Evolutionary conservation across 2,888 invertebrate genomes (phyloP), one percentile per base, ranked within the genome.

Genomic region (Platycheirus rosarum): DNA sequence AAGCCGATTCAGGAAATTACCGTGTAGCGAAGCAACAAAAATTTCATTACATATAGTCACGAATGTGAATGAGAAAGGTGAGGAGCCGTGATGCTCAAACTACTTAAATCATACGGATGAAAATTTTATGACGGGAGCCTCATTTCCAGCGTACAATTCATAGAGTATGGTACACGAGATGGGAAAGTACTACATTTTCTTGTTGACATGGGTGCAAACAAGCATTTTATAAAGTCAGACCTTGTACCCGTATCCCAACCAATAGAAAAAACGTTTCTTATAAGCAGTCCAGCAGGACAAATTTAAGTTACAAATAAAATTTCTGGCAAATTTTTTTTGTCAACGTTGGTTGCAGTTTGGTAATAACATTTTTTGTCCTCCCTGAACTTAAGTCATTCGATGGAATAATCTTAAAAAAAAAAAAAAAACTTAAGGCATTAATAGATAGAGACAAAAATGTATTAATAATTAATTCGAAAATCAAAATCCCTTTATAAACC

Each of bases 131-230:
- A 48, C 9, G 18, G 49, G 9, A 13, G 51, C 37, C 32, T 48
- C 65, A 16, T 65, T 49, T 32, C 65, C 49, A 65, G 65, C 49
- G 37, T n/a, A n/a, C n/a, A n/a, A n/a, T n/a, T n/a, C n/a, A n/a
- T n/a, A n/a, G n/a, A n/a, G n/a, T n/a, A n/a, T 35, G 7, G 20
- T 26, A 68, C 68, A 7, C 40, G 26, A 16, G 44, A 77, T 4
- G 42, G 57, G 3, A 44, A 53, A n/a, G 40, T 37, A n/a, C 32
- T 70, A 7, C 69, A 70, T 3, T 68, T 74, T 26, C 18, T 74
- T 11, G 37, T 75, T 48, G 49, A 75, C 20, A 75, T 60, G 2
- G 32, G 75, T n/a, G 53, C 63, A 3, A 76, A 70, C 37, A 76
- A 63, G 16, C 62, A 71, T 57, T 48, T 74, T 40, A 49, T 46